Evolutionary conservation across 2,888 invertebrate species (phyloP), one percentile per base, ranked within the genome.

Genomic region (Melipona beecheii): DNA sequence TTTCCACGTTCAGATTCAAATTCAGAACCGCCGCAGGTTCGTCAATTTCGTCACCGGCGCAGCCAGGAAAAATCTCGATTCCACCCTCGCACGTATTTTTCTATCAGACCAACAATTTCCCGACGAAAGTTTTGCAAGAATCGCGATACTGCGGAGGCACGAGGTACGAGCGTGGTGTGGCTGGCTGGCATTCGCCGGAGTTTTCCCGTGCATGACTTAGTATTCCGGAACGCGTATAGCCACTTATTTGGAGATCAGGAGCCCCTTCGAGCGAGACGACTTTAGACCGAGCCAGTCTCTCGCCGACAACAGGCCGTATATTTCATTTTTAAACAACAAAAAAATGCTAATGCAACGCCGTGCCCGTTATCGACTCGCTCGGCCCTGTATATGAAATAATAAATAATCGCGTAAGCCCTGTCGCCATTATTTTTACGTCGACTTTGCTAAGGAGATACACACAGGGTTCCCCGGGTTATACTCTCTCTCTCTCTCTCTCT

Each of bases 281-380:
- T 91, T 91, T 89, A 90, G 89, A 84, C 86, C 76, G 83, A 89
- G 90, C 52, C 54, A 86, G 87, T 86, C 90, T 90, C 91, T 90
- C 87, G 87, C 91, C 90, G 85, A 90, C 90, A 90, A 88, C 90
- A 87, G 84, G 85, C 85, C 90, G 89, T 93, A 94, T 94, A 94
- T 94, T 94, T 94, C 94, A 94, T 94, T 94, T 94, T 94, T 94
- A 94, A 94, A 94, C 94, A 94, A 94, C 94, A 93, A 93, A 94
- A 94, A 94, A 93, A 94, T 94, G 94, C 93, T 94, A 94, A 94
- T 94, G 92, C 91, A 90, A 87, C 91, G 86, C 80, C 88, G 90
- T 84, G 87, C 89, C 89, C 89, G 91, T 90, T 92, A 92, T 92
- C 92, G 93, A 91, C 90, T 91, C 86, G 84, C 90, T 91, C 86